Percentiles rank a stretch among this genome's conserved stretches.
Conservation (phyloP, 2,888 invertebrate genomes). For the Amblyjoppa fuscipennis region DNA sequence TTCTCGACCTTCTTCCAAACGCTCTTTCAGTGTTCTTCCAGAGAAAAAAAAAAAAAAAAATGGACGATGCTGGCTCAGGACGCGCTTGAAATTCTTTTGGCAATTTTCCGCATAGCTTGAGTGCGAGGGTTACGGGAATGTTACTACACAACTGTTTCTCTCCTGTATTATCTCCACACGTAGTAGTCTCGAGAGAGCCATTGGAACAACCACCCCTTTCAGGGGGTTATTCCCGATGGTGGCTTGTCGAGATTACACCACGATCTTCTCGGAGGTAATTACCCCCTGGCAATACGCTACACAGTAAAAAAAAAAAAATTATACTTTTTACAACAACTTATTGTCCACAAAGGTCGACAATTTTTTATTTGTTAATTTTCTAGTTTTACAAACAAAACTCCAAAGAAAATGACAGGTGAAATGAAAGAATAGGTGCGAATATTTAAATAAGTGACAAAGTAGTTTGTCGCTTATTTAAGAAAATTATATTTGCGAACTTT, state of each 20-base stretch:
- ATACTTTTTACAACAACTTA: too few relatives aligned
- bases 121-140: slow-evolving; percentile 23
- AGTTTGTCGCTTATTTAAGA: too few relatives aligned
- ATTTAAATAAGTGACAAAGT: too few relatives aligned
- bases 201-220: neutral
- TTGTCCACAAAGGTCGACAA: too few relatives aligned
- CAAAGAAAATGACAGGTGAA: too few relatives aligned
- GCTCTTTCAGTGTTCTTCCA: too few relatives aligned
- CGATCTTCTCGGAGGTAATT: slow-evolving; percentile 35
- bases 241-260: slow-evolving; percentile 51
- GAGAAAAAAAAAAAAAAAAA: neutral
- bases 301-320: too few relatives aligned
- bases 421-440: too few relatives aligned
- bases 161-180: neutral
- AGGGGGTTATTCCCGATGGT: slow-evolving; percentile 26
- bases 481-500: too few relatives aligned
- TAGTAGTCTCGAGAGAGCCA: neutral
- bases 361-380: too few relatives aligned
- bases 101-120: slow-evolving; percentile 22
- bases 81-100: slow-evolving; percentile 32
- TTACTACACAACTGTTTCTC: neutral
- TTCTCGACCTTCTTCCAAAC: neutral
- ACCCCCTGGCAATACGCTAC: slow-evolving; percentile 25
- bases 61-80: neutral
- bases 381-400: too few relatives aligned